Evolutionary conservation across 35 echinoderm and acorn worm genomes (phyloP).

Genomic region (Stichopus chloronotus): DNA sequence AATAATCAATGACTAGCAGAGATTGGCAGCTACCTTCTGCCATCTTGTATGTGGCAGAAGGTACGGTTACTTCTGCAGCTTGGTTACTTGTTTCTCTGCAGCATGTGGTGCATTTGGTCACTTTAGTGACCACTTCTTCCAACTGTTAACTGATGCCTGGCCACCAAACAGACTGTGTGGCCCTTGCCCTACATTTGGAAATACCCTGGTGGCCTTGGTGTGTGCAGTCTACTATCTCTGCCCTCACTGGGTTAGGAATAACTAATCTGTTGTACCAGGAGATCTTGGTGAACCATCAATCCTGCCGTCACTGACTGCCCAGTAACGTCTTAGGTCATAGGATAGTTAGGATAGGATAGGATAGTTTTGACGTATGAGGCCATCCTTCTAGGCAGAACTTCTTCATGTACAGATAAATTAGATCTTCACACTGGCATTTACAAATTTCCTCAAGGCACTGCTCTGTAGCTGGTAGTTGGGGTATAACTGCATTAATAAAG

Average conservation of each 20-base stretch:
- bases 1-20: no score
- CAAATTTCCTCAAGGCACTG: background rate
- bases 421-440: background rate
- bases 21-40: no score
- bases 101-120: background rate
- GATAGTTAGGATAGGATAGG: background rate
- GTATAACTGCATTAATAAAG: background rate
- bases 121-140: background rate
- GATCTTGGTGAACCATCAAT: conserved; percentile 52
- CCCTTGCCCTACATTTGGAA: conserved; percentile 22
- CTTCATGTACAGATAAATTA: background rate
- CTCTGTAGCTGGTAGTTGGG: background rate
- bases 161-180: conserved; percentile 51
- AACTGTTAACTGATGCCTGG: conserved; percentile 21
- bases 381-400: background rate
- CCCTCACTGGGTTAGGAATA: conserved; percentile 16
- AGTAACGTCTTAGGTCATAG: background rate
- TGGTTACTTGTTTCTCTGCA: background rate
- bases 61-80: background rate
- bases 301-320: background rate
- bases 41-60: no score
- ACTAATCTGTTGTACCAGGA: conserved; percentile 3
- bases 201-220: conserved; percentile 55
- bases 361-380: conserved; percentile 7
- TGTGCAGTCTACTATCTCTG: background rate